Conservation (phyloP, 2,113 vertebrate species). For the Puntigrus tetrazona region DNA sequence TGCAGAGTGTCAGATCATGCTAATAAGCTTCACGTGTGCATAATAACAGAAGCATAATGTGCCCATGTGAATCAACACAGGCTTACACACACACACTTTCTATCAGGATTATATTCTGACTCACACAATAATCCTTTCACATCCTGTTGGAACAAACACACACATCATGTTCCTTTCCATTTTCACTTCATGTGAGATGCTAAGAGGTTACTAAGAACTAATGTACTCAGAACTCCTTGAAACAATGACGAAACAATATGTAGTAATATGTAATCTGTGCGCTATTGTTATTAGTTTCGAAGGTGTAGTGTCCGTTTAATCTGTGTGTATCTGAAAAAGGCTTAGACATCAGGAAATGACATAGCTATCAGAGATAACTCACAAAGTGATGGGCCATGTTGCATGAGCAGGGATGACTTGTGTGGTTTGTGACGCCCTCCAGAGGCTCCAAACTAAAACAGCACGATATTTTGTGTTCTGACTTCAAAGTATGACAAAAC, state of each 20-base stretch:
- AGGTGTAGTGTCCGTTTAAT: neutral
- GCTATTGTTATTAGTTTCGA: neutral
- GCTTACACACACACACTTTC: slow-evolving; percentile 1
- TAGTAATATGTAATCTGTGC: too few species aligned
- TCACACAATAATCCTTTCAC: slow-evolving; percentile 68
- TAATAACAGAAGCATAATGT: slow-evolving; percentile 27
- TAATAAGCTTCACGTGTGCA: slow-evolving; percentile 2
- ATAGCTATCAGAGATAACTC: neutral
- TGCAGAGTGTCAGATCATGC: neutral
- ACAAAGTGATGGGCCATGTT: neutral
- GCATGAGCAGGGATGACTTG: neutral
- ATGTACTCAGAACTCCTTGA: neutral
- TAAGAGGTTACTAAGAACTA: neutral
- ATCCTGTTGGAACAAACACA: slow-evolving; percentile 57
- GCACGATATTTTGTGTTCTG: neutral
- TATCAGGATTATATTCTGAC: slow-evolving; percentile 49
- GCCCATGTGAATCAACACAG: neutral
- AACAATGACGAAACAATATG: too few species aligned
- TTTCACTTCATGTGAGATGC: neutral
- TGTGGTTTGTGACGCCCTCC: slow-evolving; percentile 1
- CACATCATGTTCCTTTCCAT: neutral
- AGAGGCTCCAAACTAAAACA: neutral
- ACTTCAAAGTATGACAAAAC: neutral
- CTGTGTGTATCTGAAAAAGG: neutral
- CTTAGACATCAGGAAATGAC: neutral